Evolutionary conservation across 1,140 invertebrate species (phyloP), one percentile per base, ranked within the genome.

Genomic region (Neodiprion lecontei): DNA sequence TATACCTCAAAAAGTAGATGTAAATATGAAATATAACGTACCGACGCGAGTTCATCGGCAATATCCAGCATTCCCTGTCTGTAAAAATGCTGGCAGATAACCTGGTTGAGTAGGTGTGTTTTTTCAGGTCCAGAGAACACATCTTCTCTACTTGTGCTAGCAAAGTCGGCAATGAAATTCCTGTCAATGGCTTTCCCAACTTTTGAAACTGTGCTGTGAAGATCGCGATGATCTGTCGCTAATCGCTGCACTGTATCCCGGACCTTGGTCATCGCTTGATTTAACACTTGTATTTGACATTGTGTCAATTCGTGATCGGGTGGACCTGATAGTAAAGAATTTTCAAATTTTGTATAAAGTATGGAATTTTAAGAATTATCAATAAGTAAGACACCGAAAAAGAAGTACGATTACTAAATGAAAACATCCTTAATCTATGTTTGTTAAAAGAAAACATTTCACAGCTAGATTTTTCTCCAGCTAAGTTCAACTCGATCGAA

Each of bases 81-180:
- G 85, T 97, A 95, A 84, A 98, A 96, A 91, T 99, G 97, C 84
- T 99, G 96, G 81, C 96, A 97, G 65, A 99, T 96, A n/a, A 98
- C 96, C 89, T 97, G 94, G 89, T 99, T 98, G 66, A 99, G 89
- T 14, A 97, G 89, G 77, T 94, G 91, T 50, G 93, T 90, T 82
- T 97, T 97, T 67, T 95, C 92, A 40, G 93, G 88, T 28, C 92
- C 92, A 68, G 93, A 92, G 85, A 99, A 96, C 0, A 95, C 93
- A 85, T 97, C 95, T 72, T 97, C 96, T 77, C 95, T 92, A 67
- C 94, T 94, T 9, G 96, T 96, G 7, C 96, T 94, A 11, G 95
- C 93, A 90, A 97, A 98, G 85, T 99, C 97, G 0, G 95, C 91
- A 69, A 95, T 94, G 84, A 98, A 98, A 89, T 97, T 98, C 81